A percentile compares a stretch with the other conserved stretches of the same genome.
phyloP scores from a whole-genome alignment of 1,140 invertebrate genomes.

The Pantala flavescens region DNA sequence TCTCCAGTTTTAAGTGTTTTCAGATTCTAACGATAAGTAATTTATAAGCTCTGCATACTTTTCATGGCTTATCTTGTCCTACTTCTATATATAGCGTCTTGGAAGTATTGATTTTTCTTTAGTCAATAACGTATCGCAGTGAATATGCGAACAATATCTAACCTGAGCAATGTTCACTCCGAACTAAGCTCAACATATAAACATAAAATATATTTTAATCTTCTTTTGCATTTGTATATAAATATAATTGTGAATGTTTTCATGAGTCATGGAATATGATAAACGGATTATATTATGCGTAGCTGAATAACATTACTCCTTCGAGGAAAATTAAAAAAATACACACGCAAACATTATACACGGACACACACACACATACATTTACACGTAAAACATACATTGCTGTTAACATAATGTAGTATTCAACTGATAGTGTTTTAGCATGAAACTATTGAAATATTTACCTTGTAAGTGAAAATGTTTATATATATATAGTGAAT shows the following conservation, averaged over 20 bases:
- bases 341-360: neutral
- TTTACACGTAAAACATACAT: neutral
- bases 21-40: neutral
- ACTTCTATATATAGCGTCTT: neutral
- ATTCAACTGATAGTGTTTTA: neutral
- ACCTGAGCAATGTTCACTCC: neutral
- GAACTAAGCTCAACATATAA: neutral
- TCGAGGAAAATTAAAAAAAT: neutral
- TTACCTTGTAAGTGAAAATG: neutral
- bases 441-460: neutral
- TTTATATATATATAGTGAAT: neutral
- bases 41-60: neutral
- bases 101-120: constrained; percentile 8
- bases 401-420: neutral
- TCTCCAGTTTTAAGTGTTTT: no score
- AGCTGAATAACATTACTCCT: neutral
- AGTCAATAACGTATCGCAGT: neutral
- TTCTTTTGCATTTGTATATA: constrained; percentile 8
- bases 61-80: neutral
- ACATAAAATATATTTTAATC: constrained; percentile 5
- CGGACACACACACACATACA: neutral
- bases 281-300: neutral
- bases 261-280: neutral
- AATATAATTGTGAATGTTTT: constrained; percentile 11
- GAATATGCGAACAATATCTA: neutral